Evolutionary conservation across 2,888 invertebrate species (phyloP), one percentile per base, ranked within the genome.

Genomic region (Callyntrura sp.): DNA sequence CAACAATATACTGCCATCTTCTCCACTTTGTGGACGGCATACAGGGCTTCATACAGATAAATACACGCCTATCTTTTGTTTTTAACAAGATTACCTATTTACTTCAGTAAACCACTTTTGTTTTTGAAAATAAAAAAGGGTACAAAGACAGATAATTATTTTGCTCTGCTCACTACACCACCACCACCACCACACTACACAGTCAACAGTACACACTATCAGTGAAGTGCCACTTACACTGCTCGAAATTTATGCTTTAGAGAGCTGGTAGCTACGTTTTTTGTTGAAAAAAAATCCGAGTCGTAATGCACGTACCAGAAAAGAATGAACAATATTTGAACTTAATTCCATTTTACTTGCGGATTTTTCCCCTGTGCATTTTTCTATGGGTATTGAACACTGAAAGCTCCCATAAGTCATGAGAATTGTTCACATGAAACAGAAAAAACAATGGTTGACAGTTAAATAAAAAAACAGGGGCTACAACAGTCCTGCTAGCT

Each of bases 371-470:
- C 81, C 35, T 35, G 35, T 83, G 62, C 73, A 70, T 73, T 82
- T 70, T 83, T 73, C 43, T 68, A 78, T 89, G 88, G 55, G 88
- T 89, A 89, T 25, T 84, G 28, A 55, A 68, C 68, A 68, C 55
- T 84, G 25, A 89, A 89, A 84, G 65, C 78, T 89, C 84, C 45
- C 88, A 83, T 70, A 83, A 76, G 76, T 78, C 84, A 89, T 89
- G 88, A 79, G 88, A 89, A 89, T 65, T 78, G 55, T 89, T 89
- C 88, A 89, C 88, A 89, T 83, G 68, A 89, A 83, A 84, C 83
- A 83, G 35, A 79, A 45, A 51, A 76, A 76, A 76, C 76, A 51
- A 76, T 76, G 48, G 76, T 76, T 76, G 51, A 76, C 25, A 76
- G 76, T 76, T 25, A 51, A 76, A 76, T 35, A 76, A 51, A 76